Evolutionary conservation across 2,113 vertebrate genomes (phyloP), one percentile per base, ranked within the genome.

Genomic region (Rhagologus leucostigma): DNA sequence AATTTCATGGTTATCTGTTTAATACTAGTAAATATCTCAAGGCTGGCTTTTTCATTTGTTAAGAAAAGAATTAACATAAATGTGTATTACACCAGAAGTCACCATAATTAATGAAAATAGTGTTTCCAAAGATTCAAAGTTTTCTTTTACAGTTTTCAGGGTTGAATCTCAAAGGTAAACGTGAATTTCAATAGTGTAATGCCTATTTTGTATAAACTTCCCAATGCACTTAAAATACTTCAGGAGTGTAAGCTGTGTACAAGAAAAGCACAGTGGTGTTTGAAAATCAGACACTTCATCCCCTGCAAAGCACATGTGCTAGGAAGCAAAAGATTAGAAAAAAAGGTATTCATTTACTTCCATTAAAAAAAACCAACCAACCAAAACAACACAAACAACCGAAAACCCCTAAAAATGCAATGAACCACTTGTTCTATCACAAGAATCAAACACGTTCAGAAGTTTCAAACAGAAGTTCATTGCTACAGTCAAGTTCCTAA

Each of bases 1-100:
- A 62, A 90, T 93, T 91, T 94, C 81, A 85, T 29, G 70, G 81
- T 65, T 79, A 68, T 87, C 87, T 76, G 32, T 76, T 89, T 84
- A 93, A 70, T 37, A 60, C 42, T 39, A 86, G 41, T 32, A 39
- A 87, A 74, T 63, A 81, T 71, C 81, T 82, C 49, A 91, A 71
- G 53, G 33, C 32, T 69, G 46, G 42, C 57, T 84, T 82, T 79
- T 67, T 52, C 62, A 73, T 68, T 84, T 68, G 19, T 68, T 53
- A 57, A 76, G 7, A 74, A 68, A 77, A 35, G 29, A 62, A 84
- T 49, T 78, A 64, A 70, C 5, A 2, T 32, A 27, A 78, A 52
- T 6, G 5, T 1, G 0, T 33, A 39, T 65, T 62, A 85, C 10
- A 23, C 26, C 16, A 69, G 37, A 83, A 90, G 27, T 69, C 46